phyloP scores from a whole-genome alignment of 2,797 vertebrate species.

The Apodemus agrarius region DNA sequence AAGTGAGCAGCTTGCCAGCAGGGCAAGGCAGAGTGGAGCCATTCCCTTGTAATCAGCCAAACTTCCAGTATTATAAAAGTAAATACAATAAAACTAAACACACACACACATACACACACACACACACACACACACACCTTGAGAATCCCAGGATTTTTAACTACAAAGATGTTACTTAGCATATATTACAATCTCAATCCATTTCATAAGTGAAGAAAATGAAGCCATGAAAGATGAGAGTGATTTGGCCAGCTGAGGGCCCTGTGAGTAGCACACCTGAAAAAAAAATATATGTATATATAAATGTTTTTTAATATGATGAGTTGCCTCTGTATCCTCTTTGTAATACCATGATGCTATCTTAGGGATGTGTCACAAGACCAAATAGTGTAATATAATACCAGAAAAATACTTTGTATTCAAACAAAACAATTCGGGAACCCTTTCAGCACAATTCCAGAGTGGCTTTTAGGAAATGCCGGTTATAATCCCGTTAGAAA shows the following conservation, averaged over 20 bases:
- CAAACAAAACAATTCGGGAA: background rate
- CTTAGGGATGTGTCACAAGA: background rate
- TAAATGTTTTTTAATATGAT: too few species aligned
- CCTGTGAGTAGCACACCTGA: background rate
- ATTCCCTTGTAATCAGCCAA: background rate
- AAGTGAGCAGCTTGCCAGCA: background rate
- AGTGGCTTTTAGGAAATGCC: background rate
- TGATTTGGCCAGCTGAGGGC: rapidly evolving
- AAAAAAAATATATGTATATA: background rate
- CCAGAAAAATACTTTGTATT: background rate
- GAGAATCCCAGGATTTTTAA: background rate
- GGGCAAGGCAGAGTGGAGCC: background rate
- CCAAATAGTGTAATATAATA: background rate
- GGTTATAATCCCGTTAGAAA: background rate
- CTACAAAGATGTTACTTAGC: background rate
- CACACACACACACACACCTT: background rate
- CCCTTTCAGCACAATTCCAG: background rate
- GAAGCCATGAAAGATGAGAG: background rate
- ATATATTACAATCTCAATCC: background rate
- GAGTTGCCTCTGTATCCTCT: background rate
- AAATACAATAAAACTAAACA: background rate
- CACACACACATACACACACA: background rate
- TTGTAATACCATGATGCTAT: background rate
- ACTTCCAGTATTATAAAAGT: background rate
- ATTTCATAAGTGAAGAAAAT: background rate